phyloP scores from a whole-genome alignment of 1,140 invertebrate species.

The Heliconius hermathena region DNA sequence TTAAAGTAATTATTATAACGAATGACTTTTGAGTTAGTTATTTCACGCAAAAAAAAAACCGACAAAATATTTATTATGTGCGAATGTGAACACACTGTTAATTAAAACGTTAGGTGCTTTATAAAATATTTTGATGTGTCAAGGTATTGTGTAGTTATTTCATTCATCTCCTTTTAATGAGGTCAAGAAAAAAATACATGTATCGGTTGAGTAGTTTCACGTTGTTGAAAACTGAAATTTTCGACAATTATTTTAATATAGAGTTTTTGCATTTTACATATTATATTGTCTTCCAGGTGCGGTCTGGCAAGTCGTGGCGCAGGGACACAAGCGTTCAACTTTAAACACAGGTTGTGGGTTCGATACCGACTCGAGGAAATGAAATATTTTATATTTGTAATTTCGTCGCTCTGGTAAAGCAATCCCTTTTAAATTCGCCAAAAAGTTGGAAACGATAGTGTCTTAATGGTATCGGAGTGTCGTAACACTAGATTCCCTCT shows the following conservation, averaged over 20 bases:
- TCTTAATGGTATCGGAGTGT: too few species aligned
- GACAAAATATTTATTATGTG: neutral
- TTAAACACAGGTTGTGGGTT: too few species aligned
- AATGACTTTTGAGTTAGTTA: neutral
- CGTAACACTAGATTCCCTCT: too few species aligned
- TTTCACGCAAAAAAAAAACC: neutral
- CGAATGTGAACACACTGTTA: neutral
- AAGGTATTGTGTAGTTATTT: slow-evolving; percentile 15
- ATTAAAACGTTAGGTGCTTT: neutral
- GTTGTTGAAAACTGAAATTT: neutral
- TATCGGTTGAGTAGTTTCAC: neutral
- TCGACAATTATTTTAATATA: neutral
- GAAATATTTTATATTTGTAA: too few species aligned
- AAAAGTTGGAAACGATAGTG: too few species aligned
- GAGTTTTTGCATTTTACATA: neutral
- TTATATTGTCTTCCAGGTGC: too few species aligned
- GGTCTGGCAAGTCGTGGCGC: too few species aligned
- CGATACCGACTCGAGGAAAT: too few species aligned
- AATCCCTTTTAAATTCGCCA: too few species aligned
- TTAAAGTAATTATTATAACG: neutral
- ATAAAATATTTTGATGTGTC: slow-evolving; percentile 2
- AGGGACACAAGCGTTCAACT: too few species aligned
- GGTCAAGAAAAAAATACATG: neutral
- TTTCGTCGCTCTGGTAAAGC: too few species aligned
- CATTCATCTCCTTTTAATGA: neutral